Evolutionary conservation across 2,113 vertebrate species (phyloP).

Genomic region (Pitta sordida): DNA sequence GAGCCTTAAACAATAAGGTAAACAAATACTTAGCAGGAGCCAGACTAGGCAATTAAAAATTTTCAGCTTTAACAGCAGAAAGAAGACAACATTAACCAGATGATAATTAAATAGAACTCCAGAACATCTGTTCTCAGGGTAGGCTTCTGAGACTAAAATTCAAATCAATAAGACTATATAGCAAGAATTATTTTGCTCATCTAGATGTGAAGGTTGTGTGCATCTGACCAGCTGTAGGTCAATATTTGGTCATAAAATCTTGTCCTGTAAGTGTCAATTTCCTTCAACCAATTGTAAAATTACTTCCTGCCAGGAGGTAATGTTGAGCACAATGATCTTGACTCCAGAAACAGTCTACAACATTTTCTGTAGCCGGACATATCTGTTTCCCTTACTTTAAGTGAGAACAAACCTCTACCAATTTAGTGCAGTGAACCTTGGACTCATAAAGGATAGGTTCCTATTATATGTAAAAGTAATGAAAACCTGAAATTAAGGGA

Average conservation of each 20-base stretch:
- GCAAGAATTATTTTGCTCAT: not conserved
- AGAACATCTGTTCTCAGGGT: not conserved
- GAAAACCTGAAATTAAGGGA: not conserved
- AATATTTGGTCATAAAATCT: not conserved
- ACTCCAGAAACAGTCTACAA: not conserved
- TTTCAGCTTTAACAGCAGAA: not conserved
- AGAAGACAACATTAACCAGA: not conserved
- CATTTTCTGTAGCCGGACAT: not conserved
- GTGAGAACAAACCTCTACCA: not conserved
- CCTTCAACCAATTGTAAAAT: not conserved
- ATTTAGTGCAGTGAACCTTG: not conserved
- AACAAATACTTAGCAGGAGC: not conserved
- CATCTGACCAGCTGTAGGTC: not conserved
- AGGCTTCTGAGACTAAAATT: not conserved
- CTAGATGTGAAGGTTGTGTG: not conserved
- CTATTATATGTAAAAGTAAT: not conserved
- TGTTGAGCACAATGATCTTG: not conserved
- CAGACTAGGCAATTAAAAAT: not conserved
- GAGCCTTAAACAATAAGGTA: not conserved
- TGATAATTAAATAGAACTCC: slow-evolving; percentile 1
- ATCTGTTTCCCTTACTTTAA: not conserved
- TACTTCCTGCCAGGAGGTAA: not conserved
- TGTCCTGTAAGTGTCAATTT: not conserved
- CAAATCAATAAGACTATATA: not conserved
- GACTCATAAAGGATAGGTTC: not conserved